Evolutionary conservation across 1,140 invertebrate genomes (phyloP).

Genomic region (Leptinotarsa texana): DNA sequence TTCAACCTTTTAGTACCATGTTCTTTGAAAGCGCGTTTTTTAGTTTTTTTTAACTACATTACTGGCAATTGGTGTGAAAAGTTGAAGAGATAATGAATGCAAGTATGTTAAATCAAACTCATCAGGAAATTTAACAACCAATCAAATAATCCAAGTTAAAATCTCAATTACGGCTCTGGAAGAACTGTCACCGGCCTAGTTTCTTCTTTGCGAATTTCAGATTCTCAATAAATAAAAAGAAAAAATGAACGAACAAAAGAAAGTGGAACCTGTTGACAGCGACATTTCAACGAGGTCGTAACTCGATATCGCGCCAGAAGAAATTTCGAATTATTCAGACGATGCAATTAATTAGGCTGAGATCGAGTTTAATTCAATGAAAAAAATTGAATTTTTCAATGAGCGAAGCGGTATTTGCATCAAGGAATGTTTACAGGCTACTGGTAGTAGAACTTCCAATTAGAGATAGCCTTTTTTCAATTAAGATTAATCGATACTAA

Average conservation of each 20-base stretch:
- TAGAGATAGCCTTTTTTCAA: background rate
- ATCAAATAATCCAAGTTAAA: too few relatives aligned
- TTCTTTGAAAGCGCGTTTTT: too few relatives aligned
- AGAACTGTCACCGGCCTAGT: background rate
- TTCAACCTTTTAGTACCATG: too few relatives aligned
- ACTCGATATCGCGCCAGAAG: background rate
- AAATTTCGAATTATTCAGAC: background rate
- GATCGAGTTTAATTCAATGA: background rate
- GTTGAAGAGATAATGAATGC: too few relatives aligned
- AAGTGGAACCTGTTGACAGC: background rate
- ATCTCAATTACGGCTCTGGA: too few relatives aligned
- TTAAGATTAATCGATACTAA: background rate
- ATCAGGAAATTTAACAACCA: too few relatives aligned
- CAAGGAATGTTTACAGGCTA: background rate
- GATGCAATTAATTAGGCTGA: slow-evolving; percentile 2
- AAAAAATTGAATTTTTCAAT: background rate
- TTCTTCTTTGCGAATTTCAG: background rate
- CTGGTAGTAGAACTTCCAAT: background rate
- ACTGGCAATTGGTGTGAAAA: too few relatives aligned
- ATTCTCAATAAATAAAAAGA: background rate
- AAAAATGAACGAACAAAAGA: background rate
- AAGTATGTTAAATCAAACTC: too few relatives aligned
- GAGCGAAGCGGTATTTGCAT: background rate
- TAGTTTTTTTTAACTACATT: too few relatives aligned
- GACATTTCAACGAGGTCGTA: background rate